phyloP scores from a whole-genome alignment of 1,140 invertebrate species.

The Agrilus planipennis region DNA sequence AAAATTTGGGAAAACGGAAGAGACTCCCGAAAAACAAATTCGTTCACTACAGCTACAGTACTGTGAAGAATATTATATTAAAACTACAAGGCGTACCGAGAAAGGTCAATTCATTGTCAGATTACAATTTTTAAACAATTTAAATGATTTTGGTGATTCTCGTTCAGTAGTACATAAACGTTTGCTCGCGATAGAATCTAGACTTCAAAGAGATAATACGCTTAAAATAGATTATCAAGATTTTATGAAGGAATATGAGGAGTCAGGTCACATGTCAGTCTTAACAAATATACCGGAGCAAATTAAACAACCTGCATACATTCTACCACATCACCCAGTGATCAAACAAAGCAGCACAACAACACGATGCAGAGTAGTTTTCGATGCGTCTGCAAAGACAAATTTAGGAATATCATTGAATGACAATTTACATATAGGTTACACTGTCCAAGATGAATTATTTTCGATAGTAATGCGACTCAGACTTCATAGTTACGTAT shows the following conservation, averaged over 20 bases:
- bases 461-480: slow-evolving; percentile 1
- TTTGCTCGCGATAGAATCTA: neutral
- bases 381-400: slow-evolving; percentile 4
- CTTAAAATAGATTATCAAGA: neutral
- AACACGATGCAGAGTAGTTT: slow-evolving; percentile 27
- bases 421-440: neutral
- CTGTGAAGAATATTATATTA: neutral
- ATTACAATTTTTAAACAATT: neutral
- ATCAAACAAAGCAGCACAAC: slow-evolving; percentile 14
- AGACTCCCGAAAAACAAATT: neutral
- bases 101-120: neutral
- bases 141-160: neutral
- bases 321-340: slow-evolving; percentile 27
- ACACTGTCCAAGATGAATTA: slow-evolving; percentile 2
- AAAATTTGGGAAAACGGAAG: neutral
- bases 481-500: neutral
- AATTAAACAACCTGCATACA: neutral
- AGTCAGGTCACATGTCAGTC: neutral
- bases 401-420: neutral
- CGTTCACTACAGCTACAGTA: neutral
- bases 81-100: neutral
- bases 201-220: neutral
- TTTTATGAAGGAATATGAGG: neutral
- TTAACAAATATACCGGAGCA: neutral
- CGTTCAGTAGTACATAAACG: neutral